Evolutionary conservation across 1,140 invertebrate species (phyloP), one percentile per base, ranked within the genome.

Genomic region (Calliphora vicina): DNA sequence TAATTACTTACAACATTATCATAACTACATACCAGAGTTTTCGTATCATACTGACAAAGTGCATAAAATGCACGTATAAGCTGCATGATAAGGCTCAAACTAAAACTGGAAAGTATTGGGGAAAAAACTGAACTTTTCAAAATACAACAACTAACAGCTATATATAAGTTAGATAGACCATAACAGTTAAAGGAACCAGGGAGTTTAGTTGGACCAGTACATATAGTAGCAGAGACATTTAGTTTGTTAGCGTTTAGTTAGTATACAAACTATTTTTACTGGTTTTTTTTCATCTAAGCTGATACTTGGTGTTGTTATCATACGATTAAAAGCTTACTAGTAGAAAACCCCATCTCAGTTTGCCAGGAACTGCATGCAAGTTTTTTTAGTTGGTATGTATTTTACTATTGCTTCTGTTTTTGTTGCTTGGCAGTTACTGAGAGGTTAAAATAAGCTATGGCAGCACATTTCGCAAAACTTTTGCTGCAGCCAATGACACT

Each of bases 1-100:
- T 78, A 78, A 78, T 78, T 78, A 78, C 74, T 78, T 78, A 43
- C 15, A 78, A 23, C 74, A 35, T 78, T 78, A 78, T 78, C 35
- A 25, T 23, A 78, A 78, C 35, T 43, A n/a, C n/a, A n/a, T n/a
- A n/a, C n/a, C n/a, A 78, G 35, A 35, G 10, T 35, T 35, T 35
- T 1, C 6, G 35, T 35, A 35, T 35, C 35, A 20, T 35, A 43
- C 35, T 78, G 25, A 45, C 74, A 78, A 78, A 78, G 35, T 45
- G 42, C 35, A 78, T 78, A 78, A 78, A 78, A 43, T 78, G 42
- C 74, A 78, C 74, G 74, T 78, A 43, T 78, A 43, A 78, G 42
- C 42, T 78, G 42, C 74, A 78, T 78, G 74, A 78, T 78, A 78
- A 78, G 74, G 27, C 35, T 23, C 74, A 78, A 67, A 67, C 61